Conservation (phyloP, 2,113 vertebrate genomes). For the Platichthys stellatus region DNA sequence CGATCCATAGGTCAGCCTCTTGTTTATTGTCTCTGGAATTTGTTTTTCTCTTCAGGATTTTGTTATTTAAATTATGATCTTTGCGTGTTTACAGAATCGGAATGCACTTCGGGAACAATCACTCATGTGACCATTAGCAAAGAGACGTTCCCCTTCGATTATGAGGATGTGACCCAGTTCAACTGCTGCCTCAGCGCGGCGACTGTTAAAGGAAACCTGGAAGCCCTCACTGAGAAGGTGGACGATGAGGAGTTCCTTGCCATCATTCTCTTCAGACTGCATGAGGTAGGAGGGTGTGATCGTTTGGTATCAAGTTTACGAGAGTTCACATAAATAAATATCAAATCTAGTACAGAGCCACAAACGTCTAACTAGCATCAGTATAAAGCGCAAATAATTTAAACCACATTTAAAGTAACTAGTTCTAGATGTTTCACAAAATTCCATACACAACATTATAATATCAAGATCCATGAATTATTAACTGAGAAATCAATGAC, state of each 20-base stretch:
- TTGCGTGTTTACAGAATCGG: constrained; percentile 22
- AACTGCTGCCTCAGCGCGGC: constrained; percentile 69
- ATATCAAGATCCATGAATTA: no score
- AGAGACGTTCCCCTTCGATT: constrained; percentile 72
- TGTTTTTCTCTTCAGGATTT: neutral
- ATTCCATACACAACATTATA: no score
- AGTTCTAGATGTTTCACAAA: no score
- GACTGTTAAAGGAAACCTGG: constrained; percentile 71
- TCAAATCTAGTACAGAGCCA: no score
- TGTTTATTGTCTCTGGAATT: neutral
- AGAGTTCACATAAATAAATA: no score
- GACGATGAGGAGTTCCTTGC: constrained; percentile 50
- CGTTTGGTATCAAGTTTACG: neutral
- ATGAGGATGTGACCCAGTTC: constrained; percentile 71
- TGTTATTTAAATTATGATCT: neutral
- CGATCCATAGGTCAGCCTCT: constrained; percentile 57
- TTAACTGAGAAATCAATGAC: no score
- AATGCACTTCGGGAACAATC: constrained; percentile 70
- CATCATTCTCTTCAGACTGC: constrained; percentile 76
- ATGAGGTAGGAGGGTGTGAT: constrained; percentile 64
- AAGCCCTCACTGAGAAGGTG: constrained; percentile 56
- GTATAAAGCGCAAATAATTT: no score
- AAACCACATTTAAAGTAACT: no score
- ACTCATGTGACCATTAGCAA: constrained; percentile 64
- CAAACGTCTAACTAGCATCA: no score